Evolutionary conservation across 1,140 invertebrate genomes (phyloP).

Genomic region (Parapsyche elsis): DNA sequence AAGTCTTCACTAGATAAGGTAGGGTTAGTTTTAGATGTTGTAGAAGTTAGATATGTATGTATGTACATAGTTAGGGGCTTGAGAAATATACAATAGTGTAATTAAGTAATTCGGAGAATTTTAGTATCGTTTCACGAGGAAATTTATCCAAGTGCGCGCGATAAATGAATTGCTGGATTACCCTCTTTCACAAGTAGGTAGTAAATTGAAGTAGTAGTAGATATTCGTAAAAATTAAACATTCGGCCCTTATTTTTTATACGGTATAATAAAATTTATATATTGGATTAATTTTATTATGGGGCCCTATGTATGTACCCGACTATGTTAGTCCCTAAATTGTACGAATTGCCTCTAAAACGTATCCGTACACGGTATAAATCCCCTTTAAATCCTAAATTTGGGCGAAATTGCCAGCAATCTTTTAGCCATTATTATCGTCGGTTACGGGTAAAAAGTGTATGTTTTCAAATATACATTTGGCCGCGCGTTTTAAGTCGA

Average conservation of each 20-base stretch:
- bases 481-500: not conserved
- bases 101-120: no score
- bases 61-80: no score
- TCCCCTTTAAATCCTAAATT: constrained; percentile 24
- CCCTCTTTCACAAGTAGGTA: no score
- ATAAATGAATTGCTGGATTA: no score
- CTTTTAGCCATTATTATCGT: constrained; percentile 18
- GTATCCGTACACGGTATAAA: not conserved
- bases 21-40: no score
- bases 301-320: not conserved
- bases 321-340: constrained; percentile 1
- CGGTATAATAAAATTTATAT: not conserved
- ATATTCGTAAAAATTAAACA: not conserved
- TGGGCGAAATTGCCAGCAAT: constrained; percentile 27
- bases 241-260: not conserved
- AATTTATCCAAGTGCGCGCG: no score
- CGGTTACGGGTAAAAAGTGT: not conserved
- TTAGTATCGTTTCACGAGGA: no score
- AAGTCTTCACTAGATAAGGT: no score
- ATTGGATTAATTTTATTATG: constrained; percentile 5
- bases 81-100: no score
- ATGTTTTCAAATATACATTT: constrained; percentile 30
- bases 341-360: constrained; percentile 5
- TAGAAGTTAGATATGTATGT: no score
- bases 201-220: no score